Conservation (phyloP, 2,113 vertebrate genomes). For the Rutilus rutilus region DNA sequence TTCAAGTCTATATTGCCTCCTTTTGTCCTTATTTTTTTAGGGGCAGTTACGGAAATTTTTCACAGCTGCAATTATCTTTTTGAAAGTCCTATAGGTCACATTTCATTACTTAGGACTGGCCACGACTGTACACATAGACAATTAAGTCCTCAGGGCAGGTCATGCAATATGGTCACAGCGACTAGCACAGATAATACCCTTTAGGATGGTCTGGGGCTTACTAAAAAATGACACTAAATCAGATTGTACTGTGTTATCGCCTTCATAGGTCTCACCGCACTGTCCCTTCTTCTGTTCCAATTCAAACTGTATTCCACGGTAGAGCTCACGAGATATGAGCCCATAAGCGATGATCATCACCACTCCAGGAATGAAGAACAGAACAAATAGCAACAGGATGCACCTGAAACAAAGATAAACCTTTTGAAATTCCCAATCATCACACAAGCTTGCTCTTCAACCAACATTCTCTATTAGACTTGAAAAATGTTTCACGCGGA, state of each 20-base stretch:
- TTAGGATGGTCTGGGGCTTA: constrained; percentile 29
- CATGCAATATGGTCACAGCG: constrained; percentile 43
- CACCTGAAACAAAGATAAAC: constrained; percentile 65
- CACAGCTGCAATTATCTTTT: constrained; percentile 7
- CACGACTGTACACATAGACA: constrained; percentile 54
- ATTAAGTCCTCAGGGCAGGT: constrained; percentile 60
- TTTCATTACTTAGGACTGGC: constrained; percentile 50
- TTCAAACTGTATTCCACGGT: constrained; percentile 80
- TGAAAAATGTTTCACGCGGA: not conserved
- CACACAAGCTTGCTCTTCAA: not conserved
- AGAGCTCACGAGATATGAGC: constrained; percentile 81
- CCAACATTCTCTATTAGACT: no score
- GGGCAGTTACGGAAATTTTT: not conserved
- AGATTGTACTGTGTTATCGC: not conserved
- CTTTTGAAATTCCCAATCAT: not conserved
- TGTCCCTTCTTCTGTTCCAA: constrained; percentile 74
- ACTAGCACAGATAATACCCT: constrained; percentile 34
- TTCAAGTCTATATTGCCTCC: not conserved
- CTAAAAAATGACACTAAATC: constrained; percentile 20
- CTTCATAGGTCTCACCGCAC: constrained; percentile 65
- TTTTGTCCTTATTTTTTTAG: not conserved
- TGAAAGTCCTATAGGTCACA: not conserved
- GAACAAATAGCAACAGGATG: constrained; percentile 73
- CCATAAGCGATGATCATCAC: constrained; percentile 82
- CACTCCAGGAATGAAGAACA: constrained; percentile 80